Base-by-base conservation (phyloP, 2,888 invertebrate species). In the Venusia cambrica region DNA sequence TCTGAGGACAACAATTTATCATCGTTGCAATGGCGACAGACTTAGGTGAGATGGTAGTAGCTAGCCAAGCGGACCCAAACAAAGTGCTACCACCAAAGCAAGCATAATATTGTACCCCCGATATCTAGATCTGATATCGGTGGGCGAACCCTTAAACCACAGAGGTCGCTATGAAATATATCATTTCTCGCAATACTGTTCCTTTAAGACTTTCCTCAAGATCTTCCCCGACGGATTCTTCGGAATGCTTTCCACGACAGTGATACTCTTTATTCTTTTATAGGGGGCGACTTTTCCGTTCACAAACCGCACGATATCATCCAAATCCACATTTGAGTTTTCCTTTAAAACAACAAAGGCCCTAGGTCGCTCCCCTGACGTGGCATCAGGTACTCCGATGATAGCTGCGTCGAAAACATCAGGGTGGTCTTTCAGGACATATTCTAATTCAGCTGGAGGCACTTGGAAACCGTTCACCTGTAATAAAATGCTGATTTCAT, bases 401-500 rank as follows among this genome's bases (percentile, higher is more conserved):
- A 97, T 96, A 0, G 94, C 97, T 0, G 93, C 94, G 56, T 97
- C 97, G 5, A 87, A 69, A 0, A 98, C 89, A 11, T 89, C 89
- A 0, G 94, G 93, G 71, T 94, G 93, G 20, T 89, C 88, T 38
- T 93, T 88, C 1, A 96, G 61, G 2, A 94, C 58, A 28, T 88
- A 91, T 73, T 97, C 97, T 11, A 97, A 70, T 72, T 97, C 97
- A 0, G 97, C 96, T 8, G 97, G 97, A 4, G 97, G 91, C 3
- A 97, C 96, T 90, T 96, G 90, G 57, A 84, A 90, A 1, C 87
- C 91, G 70, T 90, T 91, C 0, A 93, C 93, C 83, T 83, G 54
- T 4, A 18, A 30, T 13, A 17, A 3, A 4, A 19, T n/a, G n/a
- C n/a, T n/a, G n/a, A n/a, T n/a, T n/a, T n/a, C n/a, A n/a, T n/a